Percentiles rank a stretch among this genome's conserved stretches.
These are phyloP conservation scores for Ormyrus thymus DNA, from an alignment of 2,888 invertebrate genomes.

Conservation along the genomic window DNA sequence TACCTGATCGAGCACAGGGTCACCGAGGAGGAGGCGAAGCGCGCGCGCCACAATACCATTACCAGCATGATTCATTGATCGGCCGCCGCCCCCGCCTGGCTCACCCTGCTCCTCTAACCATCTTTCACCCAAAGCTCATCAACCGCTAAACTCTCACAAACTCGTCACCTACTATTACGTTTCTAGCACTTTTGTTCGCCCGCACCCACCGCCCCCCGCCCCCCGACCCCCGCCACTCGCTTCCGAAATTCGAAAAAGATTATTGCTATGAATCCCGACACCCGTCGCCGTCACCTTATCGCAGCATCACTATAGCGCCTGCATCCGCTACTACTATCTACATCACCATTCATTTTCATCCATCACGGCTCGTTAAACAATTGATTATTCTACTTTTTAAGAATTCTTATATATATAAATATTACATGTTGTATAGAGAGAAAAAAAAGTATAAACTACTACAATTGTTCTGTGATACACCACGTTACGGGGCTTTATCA, in stretches of 20 bases:
- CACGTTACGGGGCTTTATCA: conserved; percentile 75
- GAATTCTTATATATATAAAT: conserved; percentile 66
- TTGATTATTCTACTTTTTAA: conserved; percentile 69
- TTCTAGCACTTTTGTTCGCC: conserved; percentile 13
- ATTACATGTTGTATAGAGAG: conserved; percentile 63
- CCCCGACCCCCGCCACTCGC: conserved; percentile 4
- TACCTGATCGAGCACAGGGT: conserved; percentile 98
- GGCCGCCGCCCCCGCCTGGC: conserved; percentile 55
- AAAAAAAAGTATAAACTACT: conserved; percentile 66
- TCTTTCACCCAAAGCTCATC: too few relatives aligned
- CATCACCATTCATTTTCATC: conserved; percentile 70
- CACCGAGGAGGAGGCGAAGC: conserved; percentile 95
- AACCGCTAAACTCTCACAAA: too few relatives aligned
- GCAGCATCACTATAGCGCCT: conserved; percentile 71
- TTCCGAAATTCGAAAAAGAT: conserved; percentile 36
- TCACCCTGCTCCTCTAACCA: conserved; percentile 46
- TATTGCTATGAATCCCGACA: conserved; percentile 57
- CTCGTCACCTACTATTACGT: background rate
- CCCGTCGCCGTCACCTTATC: conserved; percentile 66
- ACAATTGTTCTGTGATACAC: conserved; percentile 75
- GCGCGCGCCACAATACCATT: conserved; percentile 91
- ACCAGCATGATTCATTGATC: conserved; percentile 84
- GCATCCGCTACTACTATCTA: conserved; percentile 61
- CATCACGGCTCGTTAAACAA: conserved; percentile 71
- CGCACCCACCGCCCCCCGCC: conserved; percentile 23